These are phyloP conservation scores for Acipenser ruthenus DNA, from an alignment of 2,797 vertebrate species.

Conservation along the genomic window DNA sequence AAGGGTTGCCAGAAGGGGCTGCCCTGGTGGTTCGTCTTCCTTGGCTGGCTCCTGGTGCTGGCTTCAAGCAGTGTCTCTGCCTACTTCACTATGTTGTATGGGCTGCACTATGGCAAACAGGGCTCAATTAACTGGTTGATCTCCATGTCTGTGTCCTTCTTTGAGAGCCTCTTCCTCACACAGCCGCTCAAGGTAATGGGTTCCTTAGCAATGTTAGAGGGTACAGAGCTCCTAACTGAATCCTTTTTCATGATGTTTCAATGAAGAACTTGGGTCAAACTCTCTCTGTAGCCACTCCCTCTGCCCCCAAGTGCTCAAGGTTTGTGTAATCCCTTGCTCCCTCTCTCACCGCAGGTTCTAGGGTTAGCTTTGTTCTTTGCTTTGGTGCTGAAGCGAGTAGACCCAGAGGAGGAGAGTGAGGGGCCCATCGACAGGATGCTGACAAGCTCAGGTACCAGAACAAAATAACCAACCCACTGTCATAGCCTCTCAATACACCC, in stretches of 20 bases:
- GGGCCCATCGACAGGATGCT: slow-evolving; percentile 52
- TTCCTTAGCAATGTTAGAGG: background rate
- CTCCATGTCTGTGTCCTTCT: slow-evolving; percentile 84
- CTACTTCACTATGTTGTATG: slow-evolving; percentile 91
- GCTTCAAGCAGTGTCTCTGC: slow-evolving; percentile 73
- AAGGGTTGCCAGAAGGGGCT: slow-evolving; percentile 58
- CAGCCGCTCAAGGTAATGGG: slow-evolving; percentile 83
- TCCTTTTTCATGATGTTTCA: too few relatives aligned
- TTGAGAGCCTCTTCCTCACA: slow-evolving; percentile 88
- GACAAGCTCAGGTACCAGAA: slow-evolving; percentile 56
- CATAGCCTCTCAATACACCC: too few relatives aligned
- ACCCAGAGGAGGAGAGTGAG: slow-evolving; percentile 77
- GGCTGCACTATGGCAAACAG: slow-evolving; percentile 82
- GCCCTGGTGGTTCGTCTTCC: slow-evolving; percentile 87
- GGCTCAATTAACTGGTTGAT: slow-evolving; percentile 89
- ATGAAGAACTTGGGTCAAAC: too few relatives aligned
- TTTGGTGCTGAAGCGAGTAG: slow-evolving; percentile 81
- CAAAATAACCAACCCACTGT: background rate
- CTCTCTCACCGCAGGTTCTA: slow-evolving; percentile 63
- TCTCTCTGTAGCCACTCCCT: too few relatives aligned
- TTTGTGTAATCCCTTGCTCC: too few relatives aligned
- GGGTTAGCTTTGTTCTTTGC: slow-evolving; percentile 94
- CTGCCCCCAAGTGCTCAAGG: too few relatives aligned
- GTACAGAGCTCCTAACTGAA: background rate
- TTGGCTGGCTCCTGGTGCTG: slow-evolving; percentile 79